These are phyloP conservation scores for Aviceda cuculoides DNA, from an alignment of 2,797 vertebrate species.

Conservation along the genomic window DNA sequence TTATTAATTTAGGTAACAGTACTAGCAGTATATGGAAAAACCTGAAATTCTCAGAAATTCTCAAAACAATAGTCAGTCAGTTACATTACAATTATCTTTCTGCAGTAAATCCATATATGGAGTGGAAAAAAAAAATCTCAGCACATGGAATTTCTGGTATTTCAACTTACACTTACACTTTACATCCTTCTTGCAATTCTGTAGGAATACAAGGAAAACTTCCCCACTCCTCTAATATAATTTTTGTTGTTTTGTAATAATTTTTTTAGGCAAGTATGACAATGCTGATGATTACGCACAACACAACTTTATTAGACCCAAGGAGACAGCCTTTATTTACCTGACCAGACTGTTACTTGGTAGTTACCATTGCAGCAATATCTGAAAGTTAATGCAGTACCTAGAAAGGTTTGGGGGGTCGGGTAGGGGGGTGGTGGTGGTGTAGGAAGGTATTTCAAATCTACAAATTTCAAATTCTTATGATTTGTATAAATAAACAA, in stretches of 20 bases:
- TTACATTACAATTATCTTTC: neutral
- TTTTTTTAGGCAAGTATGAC: neutral
- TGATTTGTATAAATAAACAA: neutral
- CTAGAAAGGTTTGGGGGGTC: neutral
- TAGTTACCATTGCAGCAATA: neutral
- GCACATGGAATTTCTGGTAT: neutral
- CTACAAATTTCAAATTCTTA: neutral
- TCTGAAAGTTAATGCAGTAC: neutral
- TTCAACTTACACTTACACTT: neutral
- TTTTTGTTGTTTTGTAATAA: neutral
- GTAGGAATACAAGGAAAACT: neutral
- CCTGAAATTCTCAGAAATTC: neutral
- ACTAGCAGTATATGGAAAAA: neutral
- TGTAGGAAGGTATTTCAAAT: neutral
- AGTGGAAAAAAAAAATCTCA: neutral
- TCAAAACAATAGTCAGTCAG: neutral
- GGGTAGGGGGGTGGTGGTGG: fast-evolving
- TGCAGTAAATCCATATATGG: neutral
- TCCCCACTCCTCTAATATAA: neutral
- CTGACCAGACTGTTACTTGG: neutral
- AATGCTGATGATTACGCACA: neutral
- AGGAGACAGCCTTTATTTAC: neutral
- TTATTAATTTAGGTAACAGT: neutral
- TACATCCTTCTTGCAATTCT: neutral
- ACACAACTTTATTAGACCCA: neutral